Base-by-base conservation (phyloP, 2,113 vertebrate species). In the Bufo bufo region DNA sequence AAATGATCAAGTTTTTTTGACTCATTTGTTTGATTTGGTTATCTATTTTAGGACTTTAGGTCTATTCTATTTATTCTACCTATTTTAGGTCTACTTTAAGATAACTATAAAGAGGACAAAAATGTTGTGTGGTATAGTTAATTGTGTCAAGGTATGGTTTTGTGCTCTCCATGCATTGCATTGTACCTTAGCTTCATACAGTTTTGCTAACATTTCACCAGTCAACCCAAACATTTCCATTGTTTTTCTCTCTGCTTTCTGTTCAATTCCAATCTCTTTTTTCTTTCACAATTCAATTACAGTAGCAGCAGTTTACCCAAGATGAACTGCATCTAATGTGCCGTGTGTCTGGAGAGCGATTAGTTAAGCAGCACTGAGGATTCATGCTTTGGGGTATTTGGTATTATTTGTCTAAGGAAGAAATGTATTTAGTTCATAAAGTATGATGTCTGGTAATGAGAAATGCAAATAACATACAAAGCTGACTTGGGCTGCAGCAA, bases 241-340 rank as follows among this genome's bases (percentile, higher is more conserved):
- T 14, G 10, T 33, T 79, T 45, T 77, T 52, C 10, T 13, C 33
- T 72, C 69, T 72, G 23, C 45, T 14, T 75, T 75, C 16, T 75
- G 43, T 49, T 80, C 12, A 0, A 13, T 23, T 23, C 45, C 47
- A 8, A 3, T 54, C 3, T 19, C 47, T 54, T 52, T n/a, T 23
- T 80, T 80, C 23, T 58, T 58, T 43, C 49, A 59, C 43, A 58
- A 80, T 59, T 56, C 78, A 80, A 80, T 80, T 80, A 80, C 78
- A 58, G 54, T 14, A 45, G 78, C 43, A 43, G 14, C 54, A 80
- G 23, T 80, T 80, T 80, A 58, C 52, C 78, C 78, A 59, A 59
- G 78, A 80, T 80, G 78, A 80, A 80, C 78, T 80, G 78, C 52
- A 43, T 78, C 19, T 78, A 78, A 78, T 80, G 78, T 45, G n/a